Conservation (phyloP, 2,888 invertebrate species). For the Petrolisthes manimaculis region DNA sequence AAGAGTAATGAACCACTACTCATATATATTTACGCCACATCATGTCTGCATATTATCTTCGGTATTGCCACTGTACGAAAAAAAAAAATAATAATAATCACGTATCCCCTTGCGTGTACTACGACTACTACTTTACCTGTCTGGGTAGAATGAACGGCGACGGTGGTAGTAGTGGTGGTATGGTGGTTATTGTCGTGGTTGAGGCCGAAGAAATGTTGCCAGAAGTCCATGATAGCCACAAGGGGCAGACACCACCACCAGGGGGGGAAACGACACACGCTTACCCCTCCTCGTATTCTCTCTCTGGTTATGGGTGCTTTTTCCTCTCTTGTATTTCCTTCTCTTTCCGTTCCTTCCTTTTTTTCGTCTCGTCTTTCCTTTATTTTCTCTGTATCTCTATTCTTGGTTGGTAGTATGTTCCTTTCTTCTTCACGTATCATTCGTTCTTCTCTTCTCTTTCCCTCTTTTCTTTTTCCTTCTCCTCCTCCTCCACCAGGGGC, state of each 20-base stretch:
- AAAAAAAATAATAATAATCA: no score
- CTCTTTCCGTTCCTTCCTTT: constrained; percentile 30
- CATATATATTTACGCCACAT: no score
- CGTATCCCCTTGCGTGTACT: no score
- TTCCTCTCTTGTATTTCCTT: background rate
- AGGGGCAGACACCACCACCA: constrained; percentile 42
- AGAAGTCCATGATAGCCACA: constrained; percentile 56
- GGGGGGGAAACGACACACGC: constrained; percentile 25
- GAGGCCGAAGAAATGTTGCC: constrained; percentile 58
- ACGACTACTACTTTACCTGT: constrained; percentile 39
- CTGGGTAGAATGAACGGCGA: constrained; percentile 30
- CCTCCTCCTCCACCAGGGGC: background rate
- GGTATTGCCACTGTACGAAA: no score
- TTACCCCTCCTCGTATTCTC: background rate
- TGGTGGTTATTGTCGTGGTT: constrained; percentile 49
- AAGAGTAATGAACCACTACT: no score
- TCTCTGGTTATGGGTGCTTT: background rate
- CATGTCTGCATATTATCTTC: no score
- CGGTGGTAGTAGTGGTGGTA: background rate
- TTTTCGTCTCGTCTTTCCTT: background rate
- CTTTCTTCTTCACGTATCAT: no score
- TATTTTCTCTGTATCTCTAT: background rate
- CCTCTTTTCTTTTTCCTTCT: background rate
- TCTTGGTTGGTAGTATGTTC: no score
- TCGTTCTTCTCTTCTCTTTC: constrained; percentile 2